phyloP scores from a whole-genome alignment of 2,797 vertebrate genomes.

The Pseudopleuronectes americanus region DNA sequence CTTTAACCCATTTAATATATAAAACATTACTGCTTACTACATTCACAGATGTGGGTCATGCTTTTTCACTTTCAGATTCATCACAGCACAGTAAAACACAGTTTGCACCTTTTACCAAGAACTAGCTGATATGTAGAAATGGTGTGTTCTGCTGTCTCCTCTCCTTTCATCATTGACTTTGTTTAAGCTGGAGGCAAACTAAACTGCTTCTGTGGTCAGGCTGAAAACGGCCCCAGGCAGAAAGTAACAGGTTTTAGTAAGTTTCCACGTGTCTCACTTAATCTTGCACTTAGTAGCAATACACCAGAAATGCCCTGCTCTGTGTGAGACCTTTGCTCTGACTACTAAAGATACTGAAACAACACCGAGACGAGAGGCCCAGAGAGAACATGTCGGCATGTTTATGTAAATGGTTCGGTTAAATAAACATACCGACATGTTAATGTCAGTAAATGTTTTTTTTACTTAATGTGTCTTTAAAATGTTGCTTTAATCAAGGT shows the following conservation, averaged over 20 bases:
- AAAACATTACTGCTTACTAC: neutral
- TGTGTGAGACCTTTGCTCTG: constrained; percentile 2
- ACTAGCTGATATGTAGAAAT: constrained; percentile 21
- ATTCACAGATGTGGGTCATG: neutral
- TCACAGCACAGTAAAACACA: neutral
- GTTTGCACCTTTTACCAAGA: neutral
- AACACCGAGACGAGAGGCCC: neutral
- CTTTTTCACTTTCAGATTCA: neutral
- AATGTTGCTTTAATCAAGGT: neutral
- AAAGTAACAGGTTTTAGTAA: neutral
- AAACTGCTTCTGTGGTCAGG: neutral
- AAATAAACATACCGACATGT: neutral
- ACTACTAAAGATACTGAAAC: neutral
- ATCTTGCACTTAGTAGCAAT: neutral
- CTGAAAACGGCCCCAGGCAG: neutral
- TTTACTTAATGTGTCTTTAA: too few relatives aligned
- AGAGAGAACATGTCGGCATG: constrained; percentile 5
- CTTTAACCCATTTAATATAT: neutral
- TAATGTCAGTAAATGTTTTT: neutral
- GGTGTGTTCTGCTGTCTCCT: neutral
- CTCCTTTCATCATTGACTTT: neutral
- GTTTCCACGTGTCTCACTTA: neutral
- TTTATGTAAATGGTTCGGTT: neutral
- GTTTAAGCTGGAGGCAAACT: neutral
- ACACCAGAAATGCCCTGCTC: neutral